Percentiles rank a stretch among this genome's conserved stretches.
phyloP scores from a whole-genome alignment of 2,888 invertebrate genomes.

The Luffia ferchaultella region DNA sequence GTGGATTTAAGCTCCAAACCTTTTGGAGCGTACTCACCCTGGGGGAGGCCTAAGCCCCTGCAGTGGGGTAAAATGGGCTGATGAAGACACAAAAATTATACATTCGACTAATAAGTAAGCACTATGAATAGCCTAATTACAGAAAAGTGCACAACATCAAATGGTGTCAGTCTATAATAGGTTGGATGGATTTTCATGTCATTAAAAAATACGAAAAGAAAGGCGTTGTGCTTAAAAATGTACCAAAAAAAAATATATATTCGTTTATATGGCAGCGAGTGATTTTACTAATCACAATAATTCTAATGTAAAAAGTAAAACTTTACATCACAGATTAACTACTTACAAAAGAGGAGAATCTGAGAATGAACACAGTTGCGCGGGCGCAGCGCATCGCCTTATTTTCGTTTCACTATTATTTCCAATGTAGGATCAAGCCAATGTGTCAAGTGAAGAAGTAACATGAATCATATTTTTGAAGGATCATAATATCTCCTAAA shows the following conservation, averaged over 20 bases:
- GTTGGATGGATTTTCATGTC: constrained; percentile 50
- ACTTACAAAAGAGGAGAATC: constrained; percentile 14
- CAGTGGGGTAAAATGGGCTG: no score
- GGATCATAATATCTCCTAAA: no score
- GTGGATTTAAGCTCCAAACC: no score
- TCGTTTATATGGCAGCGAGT: neutral
- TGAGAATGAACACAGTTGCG: constrained; percentile 16
- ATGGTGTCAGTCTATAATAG: constrained; percentile 64
- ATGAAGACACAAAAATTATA: no score
- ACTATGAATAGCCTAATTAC: constrained; percentile 47
- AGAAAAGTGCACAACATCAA: constrained; percentile 58
- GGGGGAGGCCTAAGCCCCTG: no score
- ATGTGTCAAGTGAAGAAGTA: no score
- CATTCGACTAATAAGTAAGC: constrained; percentile 17
- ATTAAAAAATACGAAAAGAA: constrained; percentile 20
- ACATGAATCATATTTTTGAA: no score
- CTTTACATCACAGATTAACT: constrained; percentile 23
- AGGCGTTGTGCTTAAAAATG: constrained; percentile 24
- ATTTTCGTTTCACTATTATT: no score
- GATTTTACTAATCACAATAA: neutral
- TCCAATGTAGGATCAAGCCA: no score
- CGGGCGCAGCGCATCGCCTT: no score
- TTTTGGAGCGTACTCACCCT: no score
- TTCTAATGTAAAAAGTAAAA: neutral
- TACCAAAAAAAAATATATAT: constrained; percentile 1